These are phyloP conservation scores for Ostrea denselamellosa DNA, from an alignment of 1,140 invertebrate genomes.

Conservation along the genomic window DNA sequence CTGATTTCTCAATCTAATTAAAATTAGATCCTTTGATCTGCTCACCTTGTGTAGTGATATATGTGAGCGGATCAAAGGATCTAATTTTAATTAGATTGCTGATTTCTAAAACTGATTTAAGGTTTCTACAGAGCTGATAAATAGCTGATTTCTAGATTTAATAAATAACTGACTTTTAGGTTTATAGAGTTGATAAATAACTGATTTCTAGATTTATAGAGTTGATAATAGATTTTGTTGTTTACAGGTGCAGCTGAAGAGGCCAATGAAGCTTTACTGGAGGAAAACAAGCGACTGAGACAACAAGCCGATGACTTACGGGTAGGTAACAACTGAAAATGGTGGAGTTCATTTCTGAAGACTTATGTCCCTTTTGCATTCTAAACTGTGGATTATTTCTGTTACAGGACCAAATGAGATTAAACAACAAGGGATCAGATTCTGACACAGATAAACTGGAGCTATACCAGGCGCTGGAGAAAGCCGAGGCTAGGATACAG, in stretches of 20 bases:
- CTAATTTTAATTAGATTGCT: no score
- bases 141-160: background rate
- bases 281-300: constrained; percentile 71
- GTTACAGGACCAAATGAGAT: constrained; percentile 66
- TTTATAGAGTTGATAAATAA: background rate
- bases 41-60: no score
- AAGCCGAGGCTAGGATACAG: constrained; percentile 73
- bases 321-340: constrained; percentile 52
- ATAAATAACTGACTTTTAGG: background rate
- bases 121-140: no score
- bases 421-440: constrained; percentile 46
- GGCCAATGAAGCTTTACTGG: constrained; percentile 67
- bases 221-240: background rate
- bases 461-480: constrained; percentile 75
- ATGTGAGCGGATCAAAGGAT: no score
- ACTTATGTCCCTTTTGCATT: background rate
- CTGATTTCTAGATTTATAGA: background rate
- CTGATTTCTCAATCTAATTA: no score
- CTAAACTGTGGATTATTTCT: background rate
- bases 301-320: constrained; percentile 68
- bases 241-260: constrained; percentile 59
- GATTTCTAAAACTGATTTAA: no score
- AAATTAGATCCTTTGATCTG: no score
- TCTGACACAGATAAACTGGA: constrained; percentile 75
- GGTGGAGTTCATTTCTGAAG: no score